Conservation (phyloP, 1,140 invertebrate species). For the Caenorhabditis inopinata region DNA sequence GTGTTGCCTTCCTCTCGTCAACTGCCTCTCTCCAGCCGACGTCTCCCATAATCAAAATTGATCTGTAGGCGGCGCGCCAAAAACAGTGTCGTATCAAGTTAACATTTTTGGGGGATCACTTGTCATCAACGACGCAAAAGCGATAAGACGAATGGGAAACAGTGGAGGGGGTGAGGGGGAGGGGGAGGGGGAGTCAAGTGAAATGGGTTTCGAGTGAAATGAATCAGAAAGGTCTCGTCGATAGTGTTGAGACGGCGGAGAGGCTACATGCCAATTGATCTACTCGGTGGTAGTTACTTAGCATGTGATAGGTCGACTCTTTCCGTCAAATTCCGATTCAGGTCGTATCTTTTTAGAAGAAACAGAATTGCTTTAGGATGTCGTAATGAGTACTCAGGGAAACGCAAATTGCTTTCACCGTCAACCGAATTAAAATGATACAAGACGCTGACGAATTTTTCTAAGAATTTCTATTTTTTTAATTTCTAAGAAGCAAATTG, state of each 20-base stretch:
- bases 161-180: not conserved
- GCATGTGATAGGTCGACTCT: conserved; percentile 3
- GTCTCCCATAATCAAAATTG: too few species aligned
- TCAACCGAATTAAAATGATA: too few species aligned
- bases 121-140: not conserved
- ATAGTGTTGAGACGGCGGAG: not conserved
- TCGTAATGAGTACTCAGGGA: too few species aligned
- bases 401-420: too few species aligned
- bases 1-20: not conserved
- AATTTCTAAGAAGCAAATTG: too few species aligned
- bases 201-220: not conserved
- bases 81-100: conserved; percentile 26
- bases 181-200: not conserved
- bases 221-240: not conserved
- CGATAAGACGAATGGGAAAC: too few species aligned
- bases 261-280: not conserved
- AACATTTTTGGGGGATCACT: conserved; percentile 9
- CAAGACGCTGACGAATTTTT: too few species aligned
- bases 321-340: too few species aligned
- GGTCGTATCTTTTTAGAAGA: too few species aligned
- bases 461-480: too few species aligned
- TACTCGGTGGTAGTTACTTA: not conserved
- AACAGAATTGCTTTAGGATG: too few species aligned
- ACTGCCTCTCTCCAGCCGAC: not conserved
- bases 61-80: not conserved